Evolutionary conservation across 1,140 invertebrate species (phyloP), one percentile per base, ranked within the genome.

Genomic region (Hesperophylax magnus): DNA sequence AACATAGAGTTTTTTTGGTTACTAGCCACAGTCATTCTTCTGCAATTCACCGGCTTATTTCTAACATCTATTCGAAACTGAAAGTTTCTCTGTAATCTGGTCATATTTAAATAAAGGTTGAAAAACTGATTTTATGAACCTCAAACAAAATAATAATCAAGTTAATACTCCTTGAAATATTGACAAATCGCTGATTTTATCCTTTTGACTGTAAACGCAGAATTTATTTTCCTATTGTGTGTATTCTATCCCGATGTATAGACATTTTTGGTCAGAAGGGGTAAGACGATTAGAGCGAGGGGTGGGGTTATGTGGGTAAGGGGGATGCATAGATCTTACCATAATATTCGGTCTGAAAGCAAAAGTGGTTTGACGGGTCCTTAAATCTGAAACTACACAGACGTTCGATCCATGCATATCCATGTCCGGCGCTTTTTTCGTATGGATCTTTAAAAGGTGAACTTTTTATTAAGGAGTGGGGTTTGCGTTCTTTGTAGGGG

Each of bases 351-450:
- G 82, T 63, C 76, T 54, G 82, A 84, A 84, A 84, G 82, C 82
- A 84, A 84, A 84, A 84, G 82, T 84, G 82, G 82, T 84, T 84
- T 81, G 82, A 65, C 80, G 61, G 82, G 82, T 83, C 71, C 53
- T 56, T 24, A 22, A 18, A 53, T 18, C 20, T 56, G 71, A 39
- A 75, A 27, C 24, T 75, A 60, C 53, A 58, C 31, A 52, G 11
- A 7, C 18, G 47, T 27, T 71, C 39, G n/a, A 71, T 15, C 61
- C 3, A 6, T 6, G 2, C 61, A 11, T 15, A 24, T 17, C 7
- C 24, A 24, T n/a, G 18, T 17, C 61, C 18, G 11, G 34, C 11
- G 34, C 39, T 71, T 71, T 71, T 71, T 71, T 18, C 34, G 9
- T 71, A 20, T 18, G 39, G 63, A 31, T 9, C 9, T 47, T 47